phyloP scores from a whole-genome alignment of 2,797 vertebrate genomes.

The Lutjanus campechanus region DNA sequence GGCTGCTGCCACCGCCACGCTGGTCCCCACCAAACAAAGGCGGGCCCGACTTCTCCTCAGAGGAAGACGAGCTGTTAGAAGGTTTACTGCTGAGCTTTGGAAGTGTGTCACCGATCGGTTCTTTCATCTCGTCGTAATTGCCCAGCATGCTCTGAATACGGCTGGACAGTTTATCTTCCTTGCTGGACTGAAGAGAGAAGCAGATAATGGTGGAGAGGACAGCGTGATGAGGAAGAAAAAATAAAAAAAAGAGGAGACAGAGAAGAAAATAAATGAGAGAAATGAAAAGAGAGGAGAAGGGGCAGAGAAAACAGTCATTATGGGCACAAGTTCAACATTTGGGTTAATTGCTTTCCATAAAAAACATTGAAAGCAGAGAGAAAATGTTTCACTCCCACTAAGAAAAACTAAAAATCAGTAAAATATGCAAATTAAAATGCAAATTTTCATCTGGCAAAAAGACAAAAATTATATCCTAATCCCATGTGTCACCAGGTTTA shows the following conservation, averaged over 20 bases:
- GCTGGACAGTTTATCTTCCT: conserved; percentile 98
- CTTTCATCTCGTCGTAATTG: conserved; percentile 99
- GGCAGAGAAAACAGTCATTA: conserved; percentile 48
- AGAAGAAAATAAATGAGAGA: conserved; percentile 14
- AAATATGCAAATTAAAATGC: conserved; percentile 11
- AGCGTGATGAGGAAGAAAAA: conserved; percentile 15
- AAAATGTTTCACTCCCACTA: conserved; percentile 4
- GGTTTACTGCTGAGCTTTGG: conserved; percentile 93
- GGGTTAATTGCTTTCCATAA: conserved; percentile 48
- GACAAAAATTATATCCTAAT: neutral
- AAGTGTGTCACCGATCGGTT: conserved; percentile 93
- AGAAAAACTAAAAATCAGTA: conserved; percentile 5
- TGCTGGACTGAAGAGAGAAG: conserved; percentile 90
- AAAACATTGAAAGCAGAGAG: conserved; percentile 26
- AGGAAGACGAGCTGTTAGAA: conserved; percentile 87
- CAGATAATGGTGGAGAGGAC: conserved; percentile 30
- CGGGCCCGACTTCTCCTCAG: conserved; percentile 92
- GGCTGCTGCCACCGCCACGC: conserved; percentile 89
- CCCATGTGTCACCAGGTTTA: neutral
- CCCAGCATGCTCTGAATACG: conserved; percentile 99
- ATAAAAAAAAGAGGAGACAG: neutral
- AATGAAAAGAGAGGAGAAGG: conserved; percentile 15
- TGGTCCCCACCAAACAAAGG: conserved; percentile 91
- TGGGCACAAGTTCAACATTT: conserved; percentile 43
- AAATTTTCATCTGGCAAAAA: conserved; percentile 24